Evolutionary conservation across 1,140 invertebrate genomes (phyloP).

Genomic region (Cryptotermes secundus): DNA sequence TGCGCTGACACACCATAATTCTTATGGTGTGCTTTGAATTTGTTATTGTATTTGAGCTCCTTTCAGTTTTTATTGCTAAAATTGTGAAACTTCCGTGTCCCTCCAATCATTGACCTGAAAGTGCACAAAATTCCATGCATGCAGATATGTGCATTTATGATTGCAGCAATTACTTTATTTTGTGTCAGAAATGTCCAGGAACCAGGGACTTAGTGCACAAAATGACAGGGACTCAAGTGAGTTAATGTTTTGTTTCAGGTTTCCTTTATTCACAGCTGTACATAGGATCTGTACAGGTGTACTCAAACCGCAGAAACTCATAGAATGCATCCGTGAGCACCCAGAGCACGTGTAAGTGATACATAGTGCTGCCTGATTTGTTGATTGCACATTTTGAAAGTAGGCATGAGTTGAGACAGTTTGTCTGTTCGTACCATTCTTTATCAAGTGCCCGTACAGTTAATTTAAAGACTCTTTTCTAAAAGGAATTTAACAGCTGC

Average conservation of each 20-base stretch:
- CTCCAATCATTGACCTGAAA: not conserved
- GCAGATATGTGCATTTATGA: not conserved
- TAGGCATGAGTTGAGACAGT: not conserved
- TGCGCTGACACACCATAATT: no score
- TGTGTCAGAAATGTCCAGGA: not conserved
- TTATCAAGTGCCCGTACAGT: not conserved
- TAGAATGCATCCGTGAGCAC: slow-evolving; percentile 90
- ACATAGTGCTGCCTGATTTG: slow-evolving; percentile 45
- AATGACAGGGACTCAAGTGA: slow-evolving; percentile 6
- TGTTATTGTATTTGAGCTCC: not conserved
- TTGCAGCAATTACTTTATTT: not conserved
- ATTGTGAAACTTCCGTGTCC: not conserved
- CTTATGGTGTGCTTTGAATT: no score
- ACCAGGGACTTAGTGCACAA: no score
- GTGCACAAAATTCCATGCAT: not conserved
- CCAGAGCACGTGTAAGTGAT: slow-evolving; percentile 93
- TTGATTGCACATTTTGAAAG: not conserved
- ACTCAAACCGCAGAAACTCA: slow-evolving; percentile 75
- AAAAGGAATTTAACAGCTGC: not conserved
- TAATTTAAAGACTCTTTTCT: not conserved
- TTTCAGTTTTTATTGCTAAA: not conserved
- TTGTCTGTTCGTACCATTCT: not conserved
- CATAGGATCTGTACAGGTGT: slow-evolving; percentile 88
- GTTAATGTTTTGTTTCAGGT: slow-evolving; percentile 60
- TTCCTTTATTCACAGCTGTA: slow-evolving; percentile 93